Evolutionary conservation across 2,113 vertebrate species (phyloP).

Genomic region (Arizona elegans): DNA sequence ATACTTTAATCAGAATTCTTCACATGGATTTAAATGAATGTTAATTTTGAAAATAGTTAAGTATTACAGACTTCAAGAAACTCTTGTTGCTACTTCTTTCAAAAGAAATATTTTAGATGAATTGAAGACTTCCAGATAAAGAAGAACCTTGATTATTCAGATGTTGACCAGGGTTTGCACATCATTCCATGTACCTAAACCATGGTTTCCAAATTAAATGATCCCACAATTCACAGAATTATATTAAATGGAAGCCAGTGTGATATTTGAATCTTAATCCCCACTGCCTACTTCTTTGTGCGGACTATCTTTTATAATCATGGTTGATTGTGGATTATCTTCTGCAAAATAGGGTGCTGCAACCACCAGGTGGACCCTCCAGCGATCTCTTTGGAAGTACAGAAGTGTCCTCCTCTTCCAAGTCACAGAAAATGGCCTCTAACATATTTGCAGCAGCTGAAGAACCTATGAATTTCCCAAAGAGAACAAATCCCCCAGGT

Average conservation of each 20-base stretch:
- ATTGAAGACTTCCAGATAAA: background rate
- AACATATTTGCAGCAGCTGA: conserved; percentile 82
- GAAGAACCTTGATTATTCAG: too few relatives aligned
- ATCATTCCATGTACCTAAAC: background rate
- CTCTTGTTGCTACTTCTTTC: background rate
- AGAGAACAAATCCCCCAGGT: conserved; percentile 93
- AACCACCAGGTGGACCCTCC: conserved; percentile 86
- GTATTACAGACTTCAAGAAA: background rate
- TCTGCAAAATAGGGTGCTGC: conserved; percentile 74
- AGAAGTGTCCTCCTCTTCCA: conserved; percentile 70
- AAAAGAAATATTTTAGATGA: background rate
- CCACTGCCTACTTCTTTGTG: background rate
- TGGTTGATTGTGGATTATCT: background rate
- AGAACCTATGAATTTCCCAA: conserved; percentile 76
- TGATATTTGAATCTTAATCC: background rate
- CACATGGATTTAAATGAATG: background rate
- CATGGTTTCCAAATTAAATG: background rate
- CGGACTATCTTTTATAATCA: background rate
- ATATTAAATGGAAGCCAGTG: background rate
- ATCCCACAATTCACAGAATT: background rate
- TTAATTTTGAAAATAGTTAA: background rate
- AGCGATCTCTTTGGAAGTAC: conserved; percentile 81
- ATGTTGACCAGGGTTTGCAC: background rate
- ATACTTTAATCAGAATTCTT: background rate
- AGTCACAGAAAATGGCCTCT: conserved; percentile 85